Conservation (phyloP, 2,113 vertebrate species). For the Thamnophis sirtalis region DNA sequence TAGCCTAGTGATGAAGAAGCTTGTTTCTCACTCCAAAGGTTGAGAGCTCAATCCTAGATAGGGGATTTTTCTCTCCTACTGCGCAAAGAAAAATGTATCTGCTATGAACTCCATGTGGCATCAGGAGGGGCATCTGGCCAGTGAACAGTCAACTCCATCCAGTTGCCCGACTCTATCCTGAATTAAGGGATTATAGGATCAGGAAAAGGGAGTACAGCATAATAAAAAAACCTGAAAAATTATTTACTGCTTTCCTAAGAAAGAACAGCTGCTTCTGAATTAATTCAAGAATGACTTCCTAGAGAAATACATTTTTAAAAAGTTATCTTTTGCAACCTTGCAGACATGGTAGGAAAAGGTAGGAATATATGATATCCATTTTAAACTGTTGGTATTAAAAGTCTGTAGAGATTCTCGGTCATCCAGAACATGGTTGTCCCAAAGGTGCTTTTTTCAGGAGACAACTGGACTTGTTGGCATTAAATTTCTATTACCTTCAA, state of each 20-base stretch:
- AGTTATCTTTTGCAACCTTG: background rate
- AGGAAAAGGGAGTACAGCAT: background rate
- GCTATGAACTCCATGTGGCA: background rate
- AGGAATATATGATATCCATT: background rate
- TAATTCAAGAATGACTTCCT: background rate
- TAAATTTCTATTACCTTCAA: slow-evolving; percentile 21
- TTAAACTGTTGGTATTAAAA: slow-evolving; percentile 4
- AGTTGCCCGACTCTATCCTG: background rate
- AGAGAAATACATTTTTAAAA: background rate
- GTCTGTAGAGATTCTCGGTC: too few species aligned
- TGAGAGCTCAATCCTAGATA: background rate
- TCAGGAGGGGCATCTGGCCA: background rate
- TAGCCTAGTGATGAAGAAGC: background rate
- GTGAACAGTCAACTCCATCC: background rate
- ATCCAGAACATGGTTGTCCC: too few species aligned
- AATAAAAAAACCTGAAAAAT: background rate
- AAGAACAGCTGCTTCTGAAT: slow-evolving; percentile 11
- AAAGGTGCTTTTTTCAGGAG: too few species aligned
- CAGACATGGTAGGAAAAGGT: background rate
- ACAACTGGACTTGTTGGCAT: background rate
- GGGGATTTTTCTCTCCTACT: background rate
- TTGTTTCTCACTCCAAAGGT: background rate
- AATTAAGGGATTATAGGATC: background rate
- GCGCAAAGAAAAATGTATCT: background rate
- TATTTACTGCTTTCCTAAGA: slow-evolving; percentile 8